Percentiles rank a stretch among this genome's conserved stretches.
Conservation (phyloP, 2,797 vertebrate genomes). For the Falco novaeseelandiae region DNA sequence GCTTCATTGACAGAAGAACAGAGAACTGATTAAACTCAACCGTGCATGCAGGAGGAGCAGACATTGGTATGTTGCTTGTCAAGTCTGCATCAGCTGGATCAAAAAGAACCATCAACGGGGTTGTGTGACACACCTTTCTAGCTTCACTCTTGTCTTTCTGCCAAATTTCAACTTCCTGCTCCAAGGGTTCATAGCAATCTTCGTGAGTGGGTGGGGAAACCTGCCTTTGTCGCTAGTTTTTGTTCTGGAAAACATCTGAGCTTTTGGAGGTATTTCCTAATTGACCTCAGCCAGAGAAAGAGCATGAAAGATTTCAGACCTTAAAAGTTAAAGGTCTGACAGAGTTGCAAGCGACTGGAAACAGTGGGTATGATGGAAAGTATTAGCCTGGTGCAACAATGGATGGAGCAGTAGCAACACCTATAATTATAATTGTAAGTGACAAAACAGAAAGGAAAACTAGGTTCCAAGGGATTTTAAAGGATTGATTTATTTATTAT, state of each 20-base stretch:
- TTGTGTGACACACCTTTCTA: neutral
- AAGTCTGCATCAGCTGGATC: neutral
- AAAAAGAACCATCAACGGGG: neutral
- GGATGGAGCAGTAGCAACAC: neutral
- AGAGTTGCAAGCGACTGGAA: conserved; percentile 13
- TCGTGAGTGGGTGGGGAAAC: neutral
- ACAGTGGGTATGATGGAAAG: neutral
- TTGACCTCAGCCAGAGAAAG: neutral
- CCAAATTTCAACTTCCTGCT: neutral
- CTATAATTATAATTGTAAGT: conserved; percentile 6
- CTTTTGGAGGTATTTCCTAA: neutral
- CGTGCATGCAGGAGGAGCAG: rapidly evolving
- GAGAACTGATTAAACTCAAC: neutral
- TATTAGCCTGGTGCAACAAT: conserved; percentile 16
- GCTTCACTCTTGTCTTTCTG: neutral
- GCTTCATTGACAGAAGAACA: neutral
- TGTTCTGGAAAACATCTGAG: neutral
- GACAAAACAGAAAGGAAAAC: conserved; percentile 19
- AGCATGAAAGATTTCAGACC: neutral
- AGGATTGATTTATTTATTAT: neutral
- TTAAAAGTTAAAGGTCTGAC: neutral
- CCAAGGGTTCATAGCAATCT: neutral
- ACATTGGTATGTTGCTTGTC: neutral
- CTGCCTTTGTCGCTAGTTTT: neutral
- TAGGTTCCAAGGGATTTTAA: neutral